Conservation (phyloP, 2,113 vertebrate species). For the Geothlypis trichas region DNA sequence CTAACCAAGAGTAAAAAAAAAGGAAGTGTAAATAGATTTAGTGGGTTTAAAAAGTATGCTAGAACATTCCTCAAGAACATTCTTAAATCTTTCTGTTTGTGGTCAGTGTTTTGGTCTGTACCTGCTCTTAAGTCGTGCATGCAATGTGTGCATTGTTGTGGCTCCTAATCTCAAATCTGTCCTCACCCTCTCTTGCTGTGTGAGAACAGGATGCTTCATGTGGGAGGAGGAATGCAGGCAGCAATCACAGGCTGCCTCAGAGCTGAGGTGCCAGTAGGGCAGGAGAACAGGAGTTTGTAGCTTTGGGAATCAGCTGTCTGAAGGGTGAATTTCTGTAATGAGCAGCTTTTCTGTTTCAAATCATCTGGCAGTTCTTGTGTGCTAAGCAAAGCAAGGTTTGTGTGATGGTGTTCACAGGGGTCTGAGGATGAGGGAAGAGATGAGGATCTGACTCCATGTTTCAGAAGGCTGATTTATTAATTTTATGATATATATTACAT, state of each 20-base stretch:
- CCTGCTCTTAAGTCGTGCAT: not conserved
- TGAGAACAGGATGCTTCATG: not conserved
- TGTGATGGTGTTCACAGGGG: too few relatives aligned
- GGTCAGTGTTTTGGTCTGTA: not conserved
- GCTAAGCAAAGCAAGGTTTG: not conserved
- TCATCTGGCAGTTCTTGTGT: not conserved
- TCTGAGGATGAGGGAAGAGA: too few relatives aligned
- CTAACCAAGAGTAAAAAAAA: not conserved
- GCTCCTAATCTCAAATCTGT: not conserved
- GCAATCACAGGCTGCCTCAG: not conserved
- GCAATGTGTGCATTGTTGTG: not conserved
- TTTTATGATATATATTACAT: too few relatives aligned
- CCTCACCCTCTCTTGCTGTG: not conserved
- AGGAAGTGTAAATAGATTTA: not conserved
- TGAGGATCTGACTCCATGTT: too few relatives aligned
- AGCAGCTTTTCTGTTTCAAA: not conserved
- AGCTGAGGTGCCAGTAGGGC: not conserved
- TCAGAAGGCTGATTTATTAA: too few relatives aligned
- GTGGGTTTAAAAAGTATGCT: not conserved
- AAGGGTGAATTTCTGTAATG: not conserved
- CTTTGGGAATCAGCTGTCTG: not conserved
- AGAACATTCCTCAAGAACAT: not conserved
- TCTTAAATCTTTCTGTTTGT: not conserved
- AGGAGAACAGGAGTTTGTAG: not conserved
- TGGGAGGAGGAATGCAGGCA: not conserved